These are phyloP conservation scores for Idaea straminata DNA, from an alignment of 2,888 invertebrate genomes.

Conservation along the genomic window DNA sequence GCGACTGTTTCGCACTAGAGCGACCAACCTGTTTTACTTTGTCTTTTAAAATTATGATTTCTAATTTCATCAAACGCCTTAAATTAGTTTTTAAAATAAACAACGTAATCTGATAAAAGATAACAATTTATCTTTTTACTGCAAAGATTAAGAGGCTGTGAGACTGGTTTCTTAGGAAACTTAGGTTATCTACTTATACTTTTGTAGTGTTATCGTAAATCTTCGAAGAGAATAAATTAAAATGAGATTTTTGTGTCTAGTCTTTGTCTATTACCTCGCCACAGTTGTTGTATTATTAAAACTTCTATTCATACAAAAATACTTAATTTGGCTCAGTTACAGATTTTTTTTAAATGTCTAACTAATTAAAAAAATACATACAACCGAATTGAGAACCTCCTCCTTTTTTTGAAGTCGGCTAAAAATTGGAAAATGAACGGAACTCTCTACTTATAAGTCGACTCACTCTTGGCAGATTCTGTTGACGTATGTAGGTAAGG, in stretches of 20 bases:
- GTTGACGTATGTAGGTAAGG: background rate
- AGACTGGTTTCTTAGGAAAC: background rate
- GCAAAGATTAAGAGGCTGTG: background rate
- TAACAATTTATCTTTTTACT: constrained; percentile 14
- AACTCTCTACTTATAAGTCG: background rate
- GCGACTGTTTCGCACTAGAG: constrained; percentile 15
- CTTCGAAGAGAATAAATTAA: background rate
- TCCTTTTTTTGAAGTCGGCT: too few relatives aligned
- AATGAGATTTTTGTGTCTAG: background rate
- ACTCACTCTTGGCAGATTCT: background rate
- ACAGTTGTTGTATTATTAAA: background rate
- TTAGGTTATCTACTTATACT: background rate
- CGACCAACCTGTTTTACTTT: background rate
- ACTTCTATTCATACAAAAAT: background rate
- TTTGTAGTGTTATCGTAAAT: background rate
- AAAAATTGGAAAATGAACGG: background rate
- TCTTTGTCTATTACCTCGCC: background rate
- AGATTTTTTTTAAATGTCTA: background rate
- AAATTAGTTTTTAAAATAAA: background rate
- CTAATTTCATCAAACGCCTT: background rate
- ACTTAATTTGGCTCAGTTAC: background rate
- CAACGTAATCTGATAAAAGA: constrained; percentile 13
- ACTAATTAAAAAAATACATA: too few relatives aligned
- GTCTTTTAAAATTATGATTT: background rate
- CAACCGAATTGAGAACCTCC: too few relatives aligned